A percentile compares a stretch with the other conserved stretches of the same genome.
Evolutionary conservation across 2,888 invertebrate species (phyloP).

Genomic region (Metallyticus violacea): DNA sequence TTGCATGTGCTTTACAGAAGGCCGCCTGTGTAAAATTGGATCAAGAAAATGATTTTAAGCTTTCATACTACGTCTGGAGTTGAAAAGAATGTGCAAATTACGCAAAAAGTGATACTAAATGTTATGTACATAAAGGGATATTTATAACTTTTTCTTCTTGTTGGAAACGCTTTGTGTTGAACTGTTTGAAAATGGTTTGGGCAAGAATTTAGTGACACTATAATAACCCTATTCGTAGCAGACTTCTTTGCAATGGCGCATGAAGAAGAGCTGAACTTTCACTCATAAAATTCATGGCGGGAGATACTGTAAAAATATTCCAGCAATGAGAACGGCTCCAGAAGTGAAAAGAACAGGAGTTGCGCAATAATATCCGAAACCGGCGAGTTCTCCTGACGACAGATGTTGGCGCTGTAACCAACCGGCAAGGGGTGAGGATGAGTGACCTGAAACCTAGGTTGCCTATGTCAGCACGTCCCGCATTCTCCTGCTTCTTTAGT

Average conservation of each 20-base stretch:
- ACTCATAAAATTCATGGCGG: constrained; percentile 5
- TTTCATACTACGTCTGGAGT: no score
- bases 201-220: background rate
- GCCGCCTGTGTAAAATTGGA: no score
- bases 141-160: no score
- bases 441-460: background rate
- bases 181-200: background rate
- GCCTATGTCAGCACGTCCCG: background rate
- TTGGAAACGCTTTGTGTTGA: no score
- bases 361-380: constrained; percentile 1
- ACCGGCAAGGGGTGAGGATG: background rate
- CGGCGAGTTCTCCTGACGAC: background rate
- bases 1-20: no score
- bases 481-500: background rate
- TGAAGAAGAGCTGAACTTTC: constrained; percentile 11
- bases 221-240: background rate
- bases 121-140: no score
- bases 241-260: background rate
- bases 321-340: background rate
- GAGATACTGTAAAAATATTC: background rate
- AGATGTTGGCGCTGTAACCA: constrained; percentile 4
- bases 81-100: no score
- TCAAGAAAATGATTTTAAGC: no score
- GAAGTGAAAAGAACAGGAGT: background rate
- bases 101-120: no score